Percentiles rank a stretch among this genome's conserved stretches.
Conservation (phyloP, 2,113 vertebrate genomes). For the Rhea pennata region DNA sequence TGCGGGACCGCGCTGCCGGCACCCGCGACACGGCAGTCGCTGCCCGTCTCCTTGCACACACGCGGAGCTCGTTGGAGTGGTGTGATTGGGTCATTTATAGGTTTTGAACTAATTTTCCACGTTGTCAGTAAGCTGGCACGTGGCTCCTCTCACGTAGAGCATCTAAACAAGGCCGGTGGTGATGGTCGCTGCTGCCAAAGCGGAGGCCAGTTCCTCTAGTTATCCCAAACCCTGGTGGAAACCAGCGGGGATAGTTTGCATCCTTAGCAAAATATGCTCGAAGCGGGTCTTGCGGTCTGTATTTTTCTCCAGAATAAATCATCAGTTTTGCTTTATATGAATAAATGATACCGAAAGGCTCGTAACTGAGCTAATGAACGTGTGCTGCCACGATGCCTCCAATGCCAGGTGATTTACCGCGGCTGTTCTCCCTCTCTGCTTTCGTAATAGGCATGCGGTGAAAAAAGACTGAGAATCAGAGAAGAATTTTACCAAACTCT, state of each 20-base stretch:
- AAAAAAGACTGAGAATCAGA: neutral
- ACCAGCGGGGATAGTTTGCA: neutral
- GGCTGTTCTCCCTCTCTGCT: neutral
- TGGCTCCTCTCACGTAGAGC: neutral
- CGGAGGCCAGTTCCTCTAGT: neutral
- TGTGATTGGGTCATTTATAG: neutral
- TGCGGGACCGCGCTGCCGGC: neutral
- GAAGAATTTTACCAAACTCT: neutral
- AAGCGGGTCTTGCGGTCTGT: neutral
- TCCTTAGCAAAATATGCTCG: neutral
- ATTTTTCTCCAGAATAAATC: neutral
- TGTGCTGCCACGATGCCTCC: neutral
- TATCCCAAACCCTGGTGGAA: neutral
- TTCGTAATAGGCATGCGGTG: neutral
- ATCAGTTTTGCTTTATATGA: neutral
- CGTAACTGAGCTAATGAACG: neutral
- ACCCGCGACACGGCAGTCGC: too few relatives aligned
- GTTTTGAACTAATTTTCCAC: neutral
- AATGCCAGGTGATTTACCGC: neutral
- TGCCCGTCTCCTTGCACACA: too few relatives aligned
- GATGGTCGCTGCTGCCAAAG: too few relatives aligned
- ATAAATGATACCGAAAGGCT: neutral
- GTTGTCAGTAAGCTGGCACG: neutral
- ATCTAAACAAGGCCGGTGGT: neutral
- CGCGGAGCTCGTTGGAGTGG: too few relatives aligned